Evolutionary conservation across 2,888 invertebrate species (phyloP).

Genomic region (Fragum whitleyi): DNA sequence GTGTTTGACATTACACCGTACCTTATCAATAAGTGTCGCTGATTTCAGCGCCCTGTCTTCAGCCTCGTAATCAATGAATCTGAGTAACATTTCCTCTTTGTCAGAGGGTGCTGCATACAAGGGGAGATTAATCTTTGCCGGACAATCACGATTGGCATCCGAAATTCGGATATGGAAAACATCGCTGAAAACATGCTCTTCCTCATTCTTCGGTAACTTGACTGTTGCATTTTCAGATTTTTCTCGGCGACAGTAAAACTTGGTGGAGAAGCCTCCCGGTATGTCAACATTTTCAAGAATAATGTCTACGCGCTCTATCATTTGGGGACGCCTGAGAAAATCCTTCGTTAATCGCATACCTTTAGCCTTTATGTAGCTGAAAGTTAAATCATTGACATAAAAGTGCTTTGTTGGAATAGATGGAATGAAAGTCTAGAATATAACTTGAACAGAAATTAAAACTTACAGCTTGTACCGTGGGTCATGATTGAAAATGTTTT

Average conservation of each 20-base stretch:
- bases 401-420: no score
- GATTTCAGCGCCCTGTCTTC: not conserved
- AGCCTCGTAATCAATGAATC: conserved; percentile 34
- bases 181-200: conserved; percentile 53
- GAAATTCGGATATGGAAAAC: conserved; percentile 56
- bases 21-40: not conserved
- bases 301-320: conserved; percentile 45
- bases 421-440: no score
- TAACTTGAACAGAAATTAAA: no score
- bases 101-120: conserved; percentile 50
- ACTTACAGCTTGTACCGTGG: no score
- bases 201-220: conserved; percentile 24
- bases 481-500: no score
- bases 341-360: conserved; percentile 45
- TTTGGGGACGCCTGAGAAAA: conserved; percentile 6
- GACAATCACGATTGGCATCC: conserved; percentile 48
- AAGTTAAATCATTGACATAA: no score
- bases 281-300: conserved; percentile 47
- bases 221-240: conserved; percentile 53
- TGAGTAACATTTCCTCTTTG: conserved; percentile 55
- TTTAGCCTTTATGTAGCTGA: conserved; percentile 52
- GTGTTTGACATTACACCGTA: no score
- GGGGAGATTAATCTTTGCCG: conserved; percentile 47
- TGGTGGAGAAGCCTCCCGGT: conserved; percentile 41
- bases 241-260: conserved; percentile 58